Base-by-base conservation (phyloP, 2,888 invertebrate species). In the Andrena camellia region DNA sequence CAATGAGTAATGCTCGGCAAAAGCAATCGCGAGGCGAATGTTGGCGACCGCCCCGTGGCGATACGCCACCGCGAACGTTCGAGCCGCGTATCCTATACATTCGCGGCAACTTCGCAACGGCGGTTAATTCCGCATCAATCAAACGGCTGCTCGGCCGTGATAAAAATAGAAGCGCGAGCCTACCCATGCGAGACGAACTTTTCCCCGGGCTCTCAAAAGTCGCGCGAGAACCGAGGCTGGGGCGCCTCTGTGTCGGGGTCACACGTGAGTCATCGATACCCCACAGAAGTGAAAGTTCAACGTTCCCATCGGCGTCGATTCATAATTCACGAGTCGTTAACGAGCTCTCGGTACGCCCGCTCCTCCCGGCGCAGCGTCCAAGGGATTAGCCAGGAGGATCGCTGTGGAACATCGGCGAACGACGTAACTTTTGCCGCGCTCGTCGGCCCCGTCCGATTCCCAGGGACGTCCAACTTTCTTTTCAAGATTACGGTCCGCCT, bases 401-500 rank as follows among this genome's bases (percentile, higher is more conserved):
- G 13, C 33, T 2, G 5, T 13, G 69, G 35, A 76, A 64, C 63
- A 59, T 60, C 78, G 23, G 26, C 67, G 23, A 33, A 75, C 63
- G 62, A 57, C 33, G 68, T 72, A 81, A 81, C 67, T 73, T 81
- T 78, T 72, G 60, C 59, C 42, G 74, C 72, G 66, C 62, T 42
- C 13, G 54, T 33, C 54, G 63, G 6, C 31, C 8, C 17, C 23
- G 23, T 23, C 57, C 23, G 10, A 17, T 60, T 60, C 52, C 31
- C 42, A 1, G 35, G 48, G 35, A 29, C 79, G 74, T 60, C 29
- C 60, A 71, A 81, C 63, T 81, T 80, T 80, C 75, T 67, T 66
- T 73, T 52, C 64, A 73, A 79, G 79, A 81, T 81, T 79, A 74
- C 77, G 59, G 67, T n/a, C 62, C 69, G 66, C 57, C 62, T 29